Conservation (phyloP, 2,888 invertebrate genomes). For the Leistus spinibarbis region DNA sequence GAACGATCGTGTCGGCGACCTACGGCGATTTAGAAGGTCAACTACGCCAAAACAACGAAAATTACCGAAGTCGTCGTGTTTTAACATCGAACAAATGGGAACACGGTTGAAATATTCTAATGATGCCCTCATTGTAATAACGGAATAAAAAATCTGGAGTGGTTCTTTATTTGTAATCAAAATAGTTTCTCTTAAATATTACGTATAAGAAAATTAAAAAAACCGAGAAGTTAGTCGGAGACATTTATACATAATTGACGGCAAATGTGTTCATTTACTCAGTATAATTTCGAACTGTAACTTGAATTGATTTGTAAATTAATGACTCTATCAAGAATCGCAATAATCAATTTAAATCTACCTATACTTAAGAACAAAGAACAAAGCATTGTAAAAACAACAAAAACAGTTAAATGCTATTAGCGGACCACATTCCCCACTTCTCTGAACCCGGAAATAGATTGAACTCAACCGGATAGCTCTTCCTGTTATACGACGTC, state of each 20-base stretch:
- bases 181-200: neutral
- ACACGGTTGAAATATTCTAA: neutral
- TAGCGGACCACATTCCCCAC: slow-evolving; percentile 18
- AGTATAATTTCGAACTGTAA: neutral
- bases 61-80: neutral
- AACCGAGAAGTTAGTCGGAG: neutral
- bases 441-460: slow-evolving; percentile 23
- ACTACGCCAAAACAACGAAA: neutral
- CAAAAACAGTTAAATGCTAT: slow-evolving; percentile 24
- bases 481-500: neutral
- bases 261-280: neutral
- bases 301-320: neutral
- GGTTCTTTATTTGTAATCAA: no score
- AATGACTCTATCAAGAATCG: neutral
- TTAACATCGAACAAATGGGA: neutral
- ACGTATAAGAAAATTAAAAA: no score
- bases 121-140: slow-evolving; percentile 28
- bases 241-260: neutral
- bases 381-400: neutral
- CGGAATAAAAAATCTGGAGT: slow-evolving; percentile 29
- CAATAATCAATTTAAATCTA: neutral
- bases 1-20: neutral
- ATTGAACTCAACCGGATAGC: slow-evolving; percentile 17
- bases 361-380: neutral
- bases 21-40: neutral